Conservation (phyloP, 2,888 invertebrate species). For the Pteria penguin region DNA sequence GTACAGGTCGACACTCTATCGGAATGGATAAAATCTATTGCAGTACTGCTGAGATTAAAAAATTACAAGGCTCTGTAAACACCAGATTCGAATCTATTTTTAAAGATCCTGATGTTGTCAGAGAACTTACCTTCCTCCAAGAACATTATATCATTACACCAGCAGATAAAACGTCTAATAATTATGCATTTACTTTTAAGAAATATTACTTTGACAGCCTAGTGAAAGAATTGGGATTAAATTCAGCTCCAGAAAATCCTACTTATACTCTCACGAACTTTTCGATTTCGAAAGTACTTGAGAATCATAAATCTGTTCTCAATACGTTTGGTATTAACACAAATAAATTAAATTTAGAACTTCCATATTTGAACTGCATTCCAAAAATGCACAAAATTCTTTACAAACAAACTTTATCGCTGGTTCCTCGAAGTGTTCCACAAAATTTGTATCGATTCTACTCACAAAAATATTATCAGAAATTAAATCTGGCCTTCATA, state of each 20-base stretch:
- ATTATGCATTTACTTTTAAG: neutral
- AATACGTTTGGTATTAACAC: neutral
- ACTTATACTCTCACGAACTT: neutral
- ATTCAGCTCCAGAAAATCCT: neutral
- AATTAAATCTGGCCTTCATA: too few relatives aligned
- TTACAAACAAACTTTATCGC: too few relatives aligned
- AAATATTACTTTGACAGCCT: neutral
- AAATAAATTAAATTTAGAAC: too few relatives aligned
- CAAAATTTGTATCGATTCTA: too few relatives aligned
- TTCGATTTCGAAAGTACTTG: neutral
- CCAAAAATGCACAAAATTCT: too few relatives aligned
- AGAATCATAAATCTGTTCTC: neutral
- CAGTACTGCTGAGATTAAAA: neutral
- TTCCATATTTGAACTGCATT: too few relatives aligned
- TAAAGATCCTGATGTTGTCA: neutral
- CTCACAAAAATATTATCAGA: too few relatives aligned
- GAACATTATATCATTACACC: neutral
- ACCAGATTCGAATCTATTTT: neutral
- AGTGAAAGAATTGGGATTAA: neutral
- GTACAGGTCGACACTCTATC: neutral
- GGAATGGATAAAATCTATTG: neutral
- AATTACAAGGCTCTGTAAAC: neutral
- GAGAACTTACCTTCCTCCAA: neutral
- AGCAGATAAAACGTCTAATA: neutral
- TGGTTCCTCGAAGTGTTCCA: too few relatives aligned